Base-by-base conservation (phyloP, 2,888 invertebrate genomes). In the Dynastes tityus region DNA sequence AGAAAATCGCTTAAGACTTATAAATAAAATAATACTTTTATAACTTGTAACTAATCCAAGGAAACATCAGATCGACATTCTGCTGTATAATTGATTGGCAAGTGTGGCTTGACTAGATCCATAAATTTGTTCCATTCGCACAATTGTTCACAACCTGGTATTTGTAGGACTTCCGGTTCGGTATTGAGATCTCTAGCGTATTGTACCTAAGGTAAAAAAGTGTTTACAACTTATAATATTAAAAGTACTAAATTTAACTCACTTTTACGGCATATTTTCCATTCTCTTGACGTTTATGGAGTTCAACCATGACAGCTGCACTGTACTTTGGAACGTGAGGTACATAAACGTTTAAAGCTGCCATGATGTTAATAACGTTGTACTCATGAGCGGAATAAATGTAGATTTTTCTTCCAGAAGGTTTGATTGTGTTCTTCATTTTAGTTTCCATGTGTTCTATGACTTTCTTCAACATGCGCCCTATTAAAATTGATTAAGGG, bases 351-450 rank as follows among this genome's bases (percentile, higher is more conserved):
- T 88, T 87, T 22, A 92, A 85, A 40, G 90, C 89, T 22, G 87
- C 86, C 49, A 92, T 85, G 40, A 92, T 81, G 55, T 90, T 89
- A n/a, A 90, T 88, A 8, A 92, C 87, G 49, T 91, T 92, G 4
- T 91, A 90, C 83, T 93, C 92, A 84, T 93, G 93, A 1, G 90
- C 91, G 40, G 91, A 89, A 84, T 89, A 91, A 29, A 91, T 82
- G 81, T 87, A 88, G 37, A 91, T 85, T 82, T 89, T 90, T 4
- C 85, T 84, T 1, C 80, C 84, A 16, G 80, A 76, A 4, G 84
- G 83, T 3, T 77, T 83, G 82, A 2, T 83, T 2, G 70, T 71
- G 29, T 83, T 81, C n/a, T 80, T 80, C 2, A 85, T 80, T 80
- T 85, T 86, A 29, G 80, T 80, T 8, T 83, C 70, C 85, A 87